Evolutionary conservation across 1,140 invertebrate species (phyloP), one percentile per base, ranked within the genome.

Genomic region (Monomorium pharaonis): DNA sequence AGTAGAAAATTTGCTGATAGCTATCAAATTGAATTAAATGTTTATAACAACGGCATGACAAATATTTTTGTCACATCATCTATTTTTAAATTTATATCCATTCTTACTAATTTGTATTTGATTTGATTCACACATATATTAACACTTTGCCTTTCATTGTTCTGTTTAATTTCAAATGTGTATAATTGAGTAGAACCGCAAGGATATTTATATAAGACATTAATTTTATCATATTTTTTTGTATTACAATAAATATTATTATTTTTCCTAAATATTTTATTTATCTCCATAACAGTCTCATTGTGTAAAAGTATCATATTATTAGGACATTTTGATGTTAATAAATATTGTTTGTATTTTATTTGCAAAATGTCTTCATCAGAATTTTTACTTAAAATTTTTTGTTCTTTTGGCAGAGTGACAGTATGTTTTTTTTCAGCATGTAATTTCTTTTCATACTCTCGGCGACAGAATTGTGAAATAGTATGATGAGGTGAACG

Each of bases 181-280:
- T 16, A 62, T 62, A 62, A 62, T 6, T 62, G 60, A 62, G 12
- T 7, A 62, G 27, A 62, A 14, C 33, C 9, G 60, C 60, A 62
- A 62, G 60, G 60, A 62, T 62, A 62, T 18, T 62, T 62, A 62
- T 62, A 62, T 62, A n/a, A n/a, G n/a, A n/a, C n/a, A n/a, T n/a
- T n/a, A n/a, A n/a, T 30, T n/a, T n/a, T n/a, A n/a, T n/a, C n/a
- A n/a, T n/a, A n/a, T n/a, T n/a, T n/a, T n/a, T n/a, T n/a, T n/a
- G 18, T 62, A 62, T 62, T 62, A 6, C 63, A 65, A 18, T n/a
- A n/a, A n/a, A n/a, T n/a, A n/a, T n/a, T n/a, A n/a, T n/a, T n/a
- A n/a, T n/a, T n/a, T n/a, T n/a, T n/a, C n/a, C n/a, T n/a, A n/a
- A n/a, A n/a, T n/a, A n/a, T n/a, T n/a, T n/a, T n/a, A n/a, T n/a